A percentile compares a stretch with the other conserved stretches of the same genome.
phyloP scores from a whole-genome alignment of 2,113 vertebrate genomes.

The Tyrannus savana region DNA sequence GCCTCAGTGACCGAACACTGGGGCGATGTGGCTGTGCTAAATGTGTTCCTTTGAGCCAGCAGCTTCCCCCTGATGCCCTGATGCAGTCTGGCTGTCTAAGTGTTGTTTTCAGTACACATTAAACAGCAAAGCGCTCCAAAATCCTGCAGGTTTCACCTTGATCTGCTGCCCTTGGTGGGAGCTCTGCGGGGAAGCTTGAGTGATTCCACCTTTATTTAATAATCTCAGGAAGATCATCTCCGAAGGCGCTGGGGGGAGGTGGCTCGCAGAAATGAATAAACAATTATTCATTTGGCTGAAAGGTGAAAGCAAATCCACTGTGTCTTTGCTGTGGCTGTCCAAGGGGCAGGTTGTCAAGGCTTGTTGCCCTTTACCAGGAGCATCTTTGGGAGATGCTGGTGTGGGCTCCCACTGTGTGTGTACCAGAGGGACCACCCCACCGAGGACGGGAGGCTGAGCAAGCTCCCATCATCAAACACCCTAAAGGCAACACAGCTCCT shows the following conservation, averaged over 20 bases:
- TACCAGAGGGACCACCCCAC: rapidly evolving
- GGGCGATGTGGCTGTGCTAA: background rate
- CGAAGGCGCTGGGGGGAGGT: background rate
- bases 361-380: background rate
- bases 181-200: background rate
- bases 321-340: background rate
- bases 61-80: background rate
- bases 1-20: background rate
- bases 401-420: background rate
- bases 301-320: rapidly evolving
- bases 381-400: background rate
- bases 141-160: constrained; percentile 23
- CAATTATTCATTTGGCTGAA: background rate
- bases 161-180: background rate
- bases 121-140: background rate
- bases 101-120: background rate
- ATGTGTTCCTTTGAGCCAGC: constrained; percentile 52
- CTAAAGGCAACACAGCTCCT: background rate
- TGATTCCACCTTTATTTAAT: constrained; percentile 5
- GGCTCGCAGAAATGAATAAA: background rate
- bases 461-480: background rate
- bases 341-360: rapidly evolving
- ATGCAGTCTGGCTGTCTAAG: constrained; percentile 29
- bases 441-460: background rate
- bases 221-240: background rate